Percentiles rank a stretch among this genome's conserved stretches.
Evolutionary conservation across 2,113 vertebrate genomes (phyloP).

Genomic region (Thalassoma bifasciatum): DNA sequence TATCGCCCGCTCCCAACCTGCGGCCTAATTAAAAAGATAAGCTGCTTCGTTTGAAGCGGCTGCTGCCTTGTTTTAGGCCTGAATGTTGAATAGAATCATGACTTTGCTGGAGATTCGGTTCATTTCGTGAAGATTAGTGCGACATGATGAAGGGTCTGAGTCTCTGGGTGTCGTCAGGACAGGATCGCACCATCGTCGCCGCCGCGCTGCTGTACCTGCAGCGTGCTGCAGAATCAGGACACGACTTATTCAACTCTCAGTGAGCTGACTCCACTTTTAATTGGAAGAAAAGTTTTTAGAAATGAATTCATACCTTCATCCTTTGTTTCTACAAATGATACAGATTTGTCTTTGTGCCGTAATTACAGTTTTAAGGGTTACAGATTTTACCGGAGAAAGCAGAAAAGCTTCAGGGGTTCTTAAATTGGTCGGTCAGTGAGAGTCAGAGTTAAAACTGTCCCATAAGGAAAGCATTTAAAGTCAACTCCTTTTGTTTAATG

Average conservation of each 20-base stretch:
- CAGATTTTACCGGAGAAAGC: neutral
- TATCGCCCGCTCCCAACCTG: conserved; percentile 67
- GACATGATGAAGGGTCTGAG: conserved; percentile 18
- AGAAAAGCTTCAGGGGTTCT: neutral
- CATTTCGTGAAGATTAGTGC: conserved; percentile 37
- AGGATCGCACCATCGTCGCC: neutral
- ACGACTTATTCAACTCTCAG: neutral
- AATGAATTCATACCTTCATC: no score
- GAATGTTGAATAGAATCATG: conserved; percentile 70
- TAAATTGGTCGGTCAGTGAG: neutral
- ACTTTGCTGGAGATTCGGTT: conserved; percentile 48
- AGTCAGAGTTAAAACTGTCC: no score
- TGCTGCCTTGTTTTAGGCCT: conserved; percentile 64
- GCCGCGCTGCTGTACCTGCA: neutral
- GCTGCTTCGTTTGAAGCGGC: conserved; percentile 66
- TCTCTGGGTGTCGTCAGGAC: conserved; percentile 5
- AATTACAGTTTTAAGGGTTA: neutral
- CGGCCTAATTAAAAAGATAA: conserved; percentile 80
- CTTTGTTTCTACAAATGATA: neutral
- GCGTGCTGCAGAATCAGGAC: neutral
- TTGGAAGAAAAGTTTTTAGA: neutral
- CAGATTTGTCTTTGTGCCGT: neutral
- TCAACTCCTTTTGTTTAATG: no score
- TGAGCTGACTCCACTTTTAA: neutral
- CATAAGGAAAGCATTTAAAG: no score